phyloP scores from a whole-genome alignment of 2,797 vertebrate genomes.

The Sebastiscus tertius region DNA sequence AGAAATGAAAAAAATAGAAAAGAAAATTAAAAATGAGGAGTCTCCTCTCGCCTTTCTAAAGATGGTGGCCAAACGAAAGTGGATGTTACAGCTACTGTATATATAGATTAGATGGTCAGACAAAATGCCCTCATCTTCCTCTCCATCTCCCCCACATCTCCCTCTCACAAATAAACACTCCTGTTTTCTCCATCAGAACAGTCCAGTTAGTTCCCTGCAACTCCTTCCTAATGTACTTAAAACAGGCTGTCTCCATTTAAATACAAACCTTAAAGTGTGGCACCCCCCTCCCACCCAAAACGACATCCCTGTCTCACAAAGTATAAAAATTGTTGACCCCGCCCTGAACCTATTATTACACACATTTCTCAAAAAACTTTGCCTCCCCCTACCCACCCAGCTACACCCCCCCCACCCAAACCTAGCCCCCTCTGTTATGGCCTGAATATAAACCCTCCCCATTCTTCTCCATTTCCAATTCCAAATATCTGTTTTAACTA shows the following conservation, averaged over 20 bases:
- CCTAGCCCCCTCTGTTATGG: slow-evolving; percentile 22
- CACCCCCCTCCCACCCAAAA: slow-evolving; percentile 57
- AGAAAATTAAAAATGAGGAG: slow-evolving; percentile 30
- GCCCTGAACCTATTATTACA: slow-evolving; percentile 67
- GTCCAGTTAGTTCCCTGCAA: slow-evolving; percentile 55
- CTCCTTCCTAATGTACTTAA: slow-evolving; percentile 66
- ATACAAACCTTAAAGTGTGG: slow-evolving; percentile 78
- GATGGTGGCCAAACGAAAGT: slow-evolving; percentile 53
- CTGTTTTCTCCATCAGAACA: slow-evolving; percentile 24
- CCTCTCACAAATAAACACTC: slow-evolving; percentile 38
- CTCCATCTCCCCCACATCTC: slow-evolving; percentile 34
- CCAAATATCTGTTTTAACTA: slow-evolving; percentile 20
- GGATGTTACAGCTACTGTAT: slow-evolving; percentile 64
- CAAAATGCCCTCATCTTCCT: slow-evolving; percentile 55
- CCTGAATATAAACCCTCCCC: slow-evolving; percentile 45
- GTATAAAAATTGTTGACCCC: slow-evolving; percentile 77
- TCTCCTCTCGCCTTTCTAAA: slow-evolving; percentile 41
- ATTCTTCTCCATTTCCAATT: slow-evolving; percentile 1
- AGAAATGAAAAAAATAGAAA: slow-evolving; percentile 34
- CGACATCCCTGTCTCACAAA: slow-evolving; percentile 70
- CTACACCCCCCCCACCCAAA: slow-evolving; percentile 37
- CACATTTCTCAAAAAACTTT: slow-evolving; percentile 72
- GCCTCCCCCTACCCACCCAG: slow-evolving; percentile 30
- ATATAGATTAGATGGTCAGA: slow-evolving; percentile 63
- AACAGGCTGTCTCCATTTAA: slow-evolving; percentile 76